A percentile compares a stretch with the other conserved stretches of the same genome.
These are phyloP conservation scores for Microtus richardsoni DNA, from an alignment of 2,113 vertebrate species.

Conservation along the genomic window DNA sequence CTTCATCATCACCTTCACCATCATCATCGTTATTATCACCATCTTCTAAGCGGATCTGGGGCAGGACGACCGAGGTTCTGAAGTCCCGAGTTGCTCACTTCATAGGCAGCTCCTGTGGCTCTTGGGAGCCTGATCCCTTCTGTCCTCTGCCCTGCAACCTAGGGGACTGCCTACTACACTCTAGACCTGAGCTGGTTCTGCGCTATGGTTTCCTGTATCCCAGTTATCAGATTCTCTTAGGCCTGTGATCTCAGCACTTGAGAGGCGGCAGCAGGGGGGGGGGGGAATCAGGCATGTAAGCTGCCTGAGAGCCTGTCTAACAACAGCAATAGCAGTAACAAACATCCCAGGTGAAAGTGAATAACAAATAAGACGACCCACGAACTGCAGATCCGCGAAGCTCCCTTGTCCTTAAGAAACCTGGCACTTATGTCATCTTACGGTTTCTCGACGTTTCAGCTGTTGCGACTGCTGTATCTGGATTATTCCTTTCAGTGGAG, in stretches of 20 bases:
- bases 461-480: background rate
- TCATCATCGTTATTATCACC: too few relatives aligned
- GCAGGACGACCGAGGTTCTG: background rate
- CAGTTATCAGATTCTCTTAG: background rate
- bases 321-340: background rate
- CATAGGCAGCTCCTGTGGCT: background rate
- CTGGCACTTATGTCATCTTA: background rate
- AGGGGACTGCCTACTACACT: background rate
- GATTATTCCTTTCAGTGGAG: background rate
- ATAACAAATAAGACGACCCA: too few relatives aligned
- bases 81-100: fast-evolving
- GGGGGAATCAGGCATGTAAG: background rate
- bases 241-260: background rate
- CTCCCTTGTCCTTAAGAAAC: background rate
- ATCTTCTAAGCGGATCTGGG: background rate
- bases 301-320: background rate
- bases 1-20: background rate
- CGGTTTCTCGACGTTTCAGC: background rate
- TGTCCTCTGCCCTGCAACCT: background rate
- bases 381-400: background rate
- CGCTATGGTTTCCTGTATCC: background rate
- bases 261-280: too few relatives aligned
- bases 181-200: background rate
- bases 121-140: background rate
- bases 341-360: too few relatives aligned